A percentile compares a stretch with the other conserved stretches of the same genome.
Evolutionary conservation across 2,888 invertebrate species (phyloP).

Genomic region (Tiliacea citrago): DNA sequence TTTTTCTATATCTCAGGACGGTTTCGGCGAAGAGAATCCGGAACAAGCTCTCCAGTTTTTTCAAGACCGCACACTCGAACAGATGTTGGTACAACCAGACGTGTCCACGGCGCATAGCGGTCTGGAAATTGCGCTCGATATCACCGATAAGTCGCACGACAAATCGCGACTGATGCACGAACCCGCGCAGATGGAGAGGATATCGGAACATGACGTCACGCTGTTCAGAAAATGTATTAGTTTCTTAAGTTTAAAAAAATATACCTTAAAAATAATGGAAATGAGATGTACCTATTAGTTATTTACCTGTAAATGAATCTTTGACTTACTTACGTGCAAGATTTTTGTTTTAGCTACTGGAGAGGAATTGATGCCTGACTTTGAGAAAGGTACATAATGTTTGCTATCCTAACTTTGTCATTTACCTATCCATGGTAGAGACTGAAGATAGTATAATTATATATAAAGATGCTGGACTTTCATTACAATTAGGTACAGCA

Average conservation of each 20-base stretch:
- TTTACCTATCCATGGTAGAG: background rate
- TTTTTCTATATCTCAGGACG: conserved; percentile 73
- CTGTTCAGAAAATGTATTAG: conserved; percentile 79
- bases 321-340: conserved; percentile 19
- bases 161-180: conserved; percentile 66
- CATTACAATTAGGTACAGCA: background rate
- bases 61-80: conserved; percentile 78
- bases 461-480: background rate
- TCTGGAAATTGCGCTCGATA: conserved; percentile 68
- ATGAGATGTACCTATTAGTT: background rate
- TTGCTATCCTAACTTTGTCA: background rate
- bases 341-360: conserved; percentile 73
- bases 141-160: conserved; percentile 76
- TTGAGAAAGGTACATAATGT: conserved; percentile 75
- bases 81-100: conserved; percentile 76
- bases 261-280: background rate
- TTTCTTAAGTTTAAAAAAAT: background rate
- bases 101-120: conserved; percentile 71
- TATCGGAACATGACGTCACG: conserved; percentile 79
- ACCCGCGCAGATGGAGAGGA: conserved; percentile 77
- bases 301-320: background rate
- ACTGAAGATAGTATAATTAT: background rate
- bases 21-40: conserved; percentile 83
- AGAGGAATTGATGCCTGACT: conserved; percentile 71
- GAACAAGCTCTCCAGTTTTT: conserved; percentile 75